Percentiles rank a stretch among this genome's conserved stretches.
phyloP scores from a whole-genome alignment of 2,888 invertebrate genomes.

The Trichogramma dendrolimi region DNA sequence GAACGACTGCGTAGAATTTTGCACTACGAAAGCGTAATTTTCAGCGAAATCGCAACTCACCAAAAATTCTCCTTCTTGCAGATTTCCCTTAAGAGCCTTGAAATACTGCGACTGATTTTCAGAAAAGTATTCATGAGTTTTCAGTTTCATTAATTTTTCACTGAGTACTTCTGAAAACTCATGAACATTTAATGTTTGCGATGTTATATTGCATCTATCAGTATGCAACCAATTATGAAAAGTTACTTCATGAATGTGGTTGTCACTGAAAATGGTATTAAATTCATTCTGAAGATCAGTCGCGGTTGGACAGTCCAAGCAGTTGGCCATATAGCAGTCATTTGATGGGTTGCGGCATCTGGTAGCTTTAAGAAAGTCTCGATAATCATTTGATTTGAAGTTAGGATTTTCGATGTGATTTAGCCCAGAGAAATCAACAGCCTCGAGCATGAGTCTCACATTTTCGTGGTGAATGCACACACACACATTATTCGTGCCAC shows the following conservation, averaged over 20 bases:
- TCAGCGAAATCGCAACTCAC: too few species aligned
- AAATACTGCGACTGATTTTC: too few species aligned
- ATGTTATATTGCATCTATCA: not conserved
- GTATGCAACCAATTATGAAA: not conserved
- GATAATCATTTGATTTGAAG: not conserved
- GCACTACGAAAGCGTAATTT: too few species aligned
- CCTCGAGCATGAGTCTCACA: conserved; percentile 1
- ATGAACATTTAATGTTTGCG: not conserved
- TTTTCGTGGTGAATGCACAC: conserved; percentile 3
- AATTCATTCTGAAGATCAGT: not conserved
- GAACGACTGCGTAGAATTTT: too few species aligned
- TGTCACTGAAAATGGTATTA: not conserved
- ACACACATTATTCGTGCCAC: too few species aligned
- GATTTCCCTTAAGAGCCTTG: too few species aligned
- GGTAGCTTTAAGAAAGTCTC: not conserved
- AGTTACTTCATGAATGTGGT: not conserved
- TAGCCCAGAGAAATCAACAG: not conserved
- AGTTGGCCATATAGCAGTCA: not conserved
- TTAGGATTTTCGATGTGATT: not conserved
- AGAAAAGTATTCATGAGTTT: conserved; percentile 1
- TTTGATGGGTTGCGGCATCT: not conserved
- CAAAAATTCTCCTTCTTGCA: too few species aligned
- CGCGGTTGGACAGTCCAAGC: not conserved
- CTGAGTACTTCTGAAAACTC: not conserved
- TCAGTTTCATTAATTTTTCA: conserved; percentile 5